Evolutionary conservation across 2,113 vertebrate species (phyloP).

Genomic region (Regulus satrapa): DNA sequence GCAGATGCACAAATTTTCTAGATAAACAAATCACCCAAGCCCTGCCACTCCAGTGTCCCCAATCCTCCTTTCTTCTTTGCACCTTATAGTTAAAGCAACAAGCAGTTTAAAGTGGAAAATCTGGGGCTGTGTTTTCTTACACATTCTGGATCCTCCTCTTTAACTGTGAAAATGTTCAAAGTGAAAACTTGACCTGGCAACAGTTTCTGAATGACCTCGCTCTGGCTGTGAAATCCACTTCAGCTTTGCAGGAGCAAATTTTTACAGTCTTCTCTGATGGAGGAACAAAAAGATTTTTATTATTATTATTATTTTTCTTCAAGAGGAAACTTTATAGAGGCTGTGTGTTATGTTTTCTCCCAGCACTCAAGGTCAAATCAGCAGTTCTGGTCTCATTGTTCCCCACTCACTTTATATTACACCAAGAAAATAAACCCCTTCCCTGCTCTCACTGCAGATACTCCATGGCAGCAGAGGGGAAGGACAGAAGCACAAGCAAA

Average conservation of each 20-base stretch:
- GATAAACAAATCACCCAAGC: slow-evolving; percentile 35
- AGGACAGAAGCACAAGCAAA: background rate
- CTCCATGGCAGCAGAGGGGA: background rate
- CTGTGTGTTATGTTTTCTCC: slow-evolving; percentile 36
- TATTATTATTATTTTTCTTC: slow-evolving; percentile 50
- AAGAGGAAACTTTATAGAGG: slow-evolving; percentile 40
- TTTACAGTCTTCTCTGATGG: slow-evolving; percentile 50
- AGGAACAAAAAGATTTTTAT: slow-evolving; percentile 55
- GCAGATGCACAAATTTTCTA: slow-evolving; percentile 37
- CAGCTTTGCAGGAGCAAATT: slow-evolving; percentile 53
- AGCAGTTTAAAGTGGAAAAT: slow-evolving; percentile 28
- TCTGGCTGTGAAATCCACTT: slow-evolving; percentile 63
- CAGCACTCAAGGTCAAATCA: background rate
- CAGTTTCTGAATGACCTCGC: slow-evolving; percentile 36
- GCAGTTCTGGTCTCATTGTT: slow-evolving; percentile 2
- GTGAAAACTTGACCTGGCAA: slow-evolving; percentile 59
- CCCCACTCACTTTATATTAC: background rate
- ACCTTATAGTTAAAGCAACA: slow-evolving; percentile 27
- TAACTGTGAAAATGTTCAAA: slow-evolving; percentile 65
- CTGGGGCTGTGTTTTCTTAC: slow-evolving; percentile 27
- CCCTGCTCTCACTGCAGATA: background rate
- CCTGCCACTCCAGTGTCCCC: background rate
- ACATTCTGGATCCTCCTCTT: slow-evolving; percentile 28
- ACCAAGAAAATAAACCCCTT: background rate
- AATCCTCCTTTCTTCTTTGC: background rate